These are phyloP conservation scores for Heptranchias perlo DNA, from an alignment of 2,113 vertebrate genomes.

Conservation along the genomic window DNA sequence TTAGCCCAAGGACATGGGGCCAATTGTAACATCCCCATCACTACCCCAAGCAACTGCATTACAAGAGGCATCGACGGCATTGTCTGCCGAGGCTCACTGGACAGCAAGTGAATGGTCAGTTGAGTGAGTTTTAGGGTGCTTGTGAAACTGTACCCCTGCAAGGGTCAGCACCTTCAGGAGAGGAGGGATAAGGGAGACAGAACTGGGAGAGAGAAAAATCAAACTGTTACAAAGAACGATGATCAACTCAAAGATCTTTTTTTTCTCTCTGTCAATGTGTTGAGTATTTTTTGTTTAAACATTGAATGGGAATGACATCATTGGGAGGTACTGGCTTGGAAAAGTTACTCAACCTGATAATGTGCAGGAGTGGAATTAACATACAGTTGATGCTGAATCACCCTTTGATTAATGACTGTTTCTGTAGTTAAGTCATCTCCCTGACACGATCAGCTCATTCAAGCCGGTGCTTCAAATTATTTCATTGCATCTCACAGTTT, in stretches of 20 bases:
- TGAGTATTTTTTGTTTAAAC: constrained; percentile 14
- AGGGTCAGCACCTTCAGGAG: background rate
- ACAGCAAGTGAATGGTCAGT: background rate
- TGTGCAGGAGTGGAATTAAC: constrained; percentile 20
- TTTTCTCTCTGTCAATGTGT: background rate
- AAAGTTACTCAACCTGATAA: constrained; percentile 29
- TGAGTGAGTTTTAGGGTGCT: background rate
- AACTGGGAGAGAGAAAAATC: background rate
- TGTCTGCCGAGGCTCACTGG: background rate
- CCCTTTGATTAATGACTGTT: constrained; percentile 18
- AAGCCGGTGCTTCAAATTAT: background rate
- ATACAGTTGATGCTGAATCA: constrained; percentile 27
- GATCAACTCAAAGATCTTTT: background rate
- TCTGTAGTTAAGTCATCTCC: constrained; percentile 13
- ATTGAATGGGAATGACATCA: constrained; percentile 29
- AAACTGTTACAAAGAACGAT: background rate
- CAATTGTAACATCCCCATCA: background rate
- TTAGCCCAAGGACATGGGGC: background rate
- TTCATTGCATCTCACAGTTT: background rate
- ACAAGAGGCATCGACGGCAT: background rate
- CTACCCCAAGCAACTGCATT: background rate
- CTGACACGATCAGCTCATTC: background rate
- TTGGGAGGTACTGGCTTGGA: constrained; percentile 14
- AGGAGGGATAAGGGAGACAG: background rate
- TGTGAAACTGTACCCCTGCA: background rate